Percentiles rank a stretch among this genome's conserved stretches.
These are phyloP conservation scores for Nansenia antarctica DNA, from an alignment of 2,113 vertebrate species.

Conservation along the genomic window DNA sequence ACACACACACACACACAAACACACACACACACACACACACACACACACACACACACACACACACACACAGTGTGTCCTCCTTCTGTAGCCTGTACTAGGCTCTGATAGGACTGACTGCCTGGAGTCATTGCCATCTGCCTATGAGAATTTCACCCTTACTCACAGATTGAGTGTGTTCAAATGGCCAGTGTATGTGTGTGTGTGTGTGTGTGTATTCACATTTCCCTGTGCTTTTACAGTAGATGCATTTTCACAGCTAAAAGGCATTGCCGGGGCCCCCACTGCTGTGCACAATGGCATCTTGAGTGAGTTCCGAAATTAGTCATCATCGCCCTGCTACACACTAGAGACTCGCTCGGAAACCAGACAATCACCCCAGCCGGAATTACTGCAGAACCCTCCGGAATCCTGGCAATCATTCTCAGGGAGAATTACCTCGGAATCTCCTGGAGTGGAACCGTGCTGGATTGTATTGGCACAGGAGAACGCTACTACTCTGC, in stretches of 20 bases:
- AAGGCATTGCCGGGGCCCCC: constrained; percentile 37
- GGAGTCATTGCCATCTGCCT: constrained; percentile 60
- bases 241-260: constrained; percentile 25
- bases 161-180: constrained; percentile 36
- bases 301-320: constrained; percentile 49
- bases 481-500: constrained; percentile 48
- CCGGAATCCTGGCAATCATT: constrained; percentile 58
- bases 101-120: constrained; percentile 50
- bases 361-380: constrained; percentile 52
- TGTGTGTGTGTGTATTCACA: background rate
- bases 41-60: constrained; percentile 12
- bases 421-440: constrained; percentile 60
- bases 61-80: background rate
- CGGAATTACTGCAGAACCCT: constrained; percentile 53
- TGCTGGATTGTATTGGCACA: constrained; percentile 64
- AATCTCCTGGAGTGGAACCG: constrained; percentile 63
- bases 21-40: background rate
- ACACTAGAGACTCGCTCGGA: constrained; percentile 45
- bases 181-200: constrained; percentile 17
- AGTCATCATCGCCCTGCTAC: constrained; percentile 45
- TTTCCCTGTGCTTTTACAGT: constrained; percentile 27
- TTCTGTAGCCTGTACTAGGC: constrained; percentile 17
- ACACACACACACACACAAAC: background rate
- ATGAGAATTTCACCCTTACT: constrained; percentile 34
- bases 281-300: constrained; percentile 31